Conservation (phyloP, 2,113 vertebrate genomes). For the Otocyon megalotis region DNA sequence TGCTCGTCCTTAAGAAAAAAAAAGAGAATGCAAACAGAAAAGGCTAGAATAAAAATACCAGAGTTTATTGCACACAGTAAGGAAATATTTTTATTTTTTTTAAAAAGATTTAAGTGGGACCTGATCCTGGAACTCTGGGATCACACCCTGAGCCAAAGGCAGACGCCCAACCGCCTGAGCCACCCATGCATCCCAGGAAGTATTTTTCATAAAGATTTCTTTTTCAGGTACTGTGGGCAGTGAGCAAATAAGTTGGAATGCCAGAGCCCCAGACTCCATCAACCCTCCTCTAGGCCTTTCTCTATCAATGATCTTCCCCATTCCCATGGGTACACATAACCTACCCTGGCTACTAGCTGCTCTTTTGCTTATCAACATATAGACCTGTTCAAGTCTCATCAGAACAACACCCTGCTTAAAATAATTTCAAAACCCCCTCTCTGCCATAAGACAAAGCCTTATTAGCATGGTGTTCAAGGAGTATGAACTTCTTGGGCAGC, state of each 20-base stretch:
- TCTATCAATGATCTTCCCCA: not conserved
- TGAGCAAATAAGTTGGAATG: not conserved
- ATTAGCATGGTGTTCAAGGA: not conserved
- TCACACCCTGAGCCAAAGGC: too few species aligned
- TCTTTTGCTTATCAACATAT: not conserved
- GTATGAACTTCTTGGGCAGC: not conserved
- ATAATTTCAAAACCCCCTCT: not conserved
- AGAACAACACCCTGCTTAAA: not conserved
- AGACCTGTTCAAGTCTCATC: not conserved
- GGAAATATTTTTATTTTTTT: conserved; percentile 34
- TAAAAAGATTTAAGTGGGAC: not conserved
- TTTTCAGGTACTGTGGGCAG: not conserved
- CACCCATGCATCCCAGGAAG: not conserved
- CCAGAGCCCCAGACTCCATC: not conserved
- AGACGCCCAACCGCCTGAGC: not conserved
- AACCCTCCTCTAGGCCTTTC: not conserved
- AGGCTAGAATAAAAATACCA: conserved; percentile 15
- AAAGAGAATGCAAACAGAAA: not conserved
- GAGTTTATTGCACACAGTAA: not conserved
- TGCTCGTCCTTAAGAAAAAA: not conserved
- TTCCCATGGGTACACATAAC: not conserved
- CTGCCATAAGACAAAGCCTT: not conserved
- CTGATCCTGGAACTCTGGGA: too few species aligned
- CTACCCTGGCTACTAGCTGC: not conserved
- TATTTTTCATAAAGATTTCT: conserved; percentile 45